These are phyloP conservation scores for Drosophila teissieri DNA, from an alignment of 1,140 invertebrate species.

Conservation along the genomic window DNA sequence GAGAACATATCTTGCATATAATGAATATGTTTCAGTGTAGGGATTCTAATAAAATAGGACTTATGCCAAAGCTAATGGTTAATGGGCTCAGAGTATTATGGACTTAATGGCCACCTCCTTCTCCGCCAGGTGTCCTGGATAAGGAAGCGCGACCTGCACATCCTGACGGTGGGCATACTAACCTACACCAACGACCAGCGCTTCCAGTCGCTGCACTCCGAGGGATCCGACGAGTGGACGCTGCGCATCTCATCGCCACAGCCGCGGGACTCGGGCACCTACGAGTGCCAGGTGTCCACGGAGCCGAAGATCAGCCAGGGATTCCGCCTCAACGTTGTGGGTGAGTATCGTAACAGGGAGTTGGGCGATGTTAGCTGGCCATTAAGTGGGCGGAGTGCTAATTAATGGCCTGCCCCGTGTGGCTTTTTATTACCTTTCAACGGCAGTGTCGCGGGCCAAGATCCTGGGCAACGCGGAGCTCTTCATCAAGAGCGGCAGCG, in stretches of 20 bases:
- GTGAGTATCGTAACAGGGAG: constrained; percentile 86
- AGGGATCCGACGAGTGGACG: constrained; percentile 95
- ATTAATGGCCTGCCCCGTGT: constrained; percentile 32
- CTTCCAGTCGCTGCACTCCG: constrained; percentile 91
- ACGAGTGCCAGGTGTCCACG: constrained; percentile 95
- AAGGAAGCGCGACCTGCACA: constrained; percentile 90
- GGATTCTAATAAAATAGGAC: too few species aligned
- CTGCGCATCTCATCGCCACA: constrained; percentile 92
- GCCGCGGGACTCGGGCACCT: constrained; percentile 90
- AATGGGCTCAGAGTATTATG: neutral
- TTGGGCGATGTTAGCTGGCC: neutral
- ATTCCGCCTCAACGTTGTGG: constrained; percentile 92
- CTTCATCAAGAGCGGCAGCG: constrained; percentile 94
- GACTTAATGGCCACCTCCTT: neutral
- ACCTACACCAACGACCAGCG: constrained; percentile 92
- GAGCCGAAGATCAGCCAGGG: constrained; percentile 94
- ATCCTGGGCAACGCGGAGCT: constrained; percentile 93
- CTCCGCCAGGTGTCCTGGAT: constrained; percentile 90
- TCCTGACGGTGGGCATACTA: constrained; percentile 89
- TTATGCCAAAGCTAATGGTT: neutral
- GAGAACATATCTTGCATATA: too few species aligned
- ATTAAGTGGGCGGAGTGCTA: constrained; percentile 36
- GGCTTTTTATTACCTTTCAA: constrained; percentile 29
- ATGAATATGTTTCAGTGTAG: too few species aligned
- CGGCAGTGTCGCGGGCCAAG: constrained; percentile 94